Conservation (phyloP, 1,140 invertebrate species). For the Trissolcus basalis region DNA sequence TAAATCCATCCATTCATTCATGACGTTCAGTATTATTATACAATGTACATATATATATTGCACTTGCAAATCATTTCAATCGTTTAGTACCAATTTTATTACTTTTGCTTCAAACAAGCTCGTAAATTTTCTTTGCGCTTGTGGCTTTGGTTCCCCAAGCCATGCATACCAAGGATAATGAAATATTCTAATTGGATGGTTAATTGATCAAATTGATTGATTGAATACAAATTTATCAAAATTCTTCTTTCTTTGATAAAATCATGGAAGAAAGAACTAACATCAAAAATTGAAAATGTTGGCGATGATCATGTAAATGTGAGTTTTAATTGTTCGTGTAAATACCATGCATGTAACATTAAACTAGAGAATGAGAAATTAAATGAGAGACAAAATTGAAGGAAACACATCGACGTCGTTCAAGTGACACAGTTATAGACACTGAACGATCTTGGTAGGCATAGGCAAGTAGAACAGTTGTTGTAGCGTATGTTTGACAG, state of each 20-base stretch:
- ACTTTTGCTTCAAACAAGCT: slow-evolving; percentile 60
- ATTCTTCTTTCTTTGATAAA: no score
- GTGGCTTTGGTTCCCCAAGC: slow-evolving; percentile 29
- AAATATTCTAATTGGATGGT: no score
- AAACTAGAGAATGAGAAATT: neutral
- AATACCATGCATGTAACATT: no score
- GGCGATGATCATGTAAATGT: no score
- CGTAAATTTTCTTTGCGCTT: slow-evolving; percentile 65
- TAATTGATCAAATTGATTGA: neutral
- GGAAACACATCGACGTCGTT: slow-evolving; percentile 36
- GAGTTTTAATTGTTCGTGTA: no score
- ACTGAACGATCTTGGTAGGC: slow-evolving; percentile 69
- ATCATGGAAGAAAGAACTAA: no score
- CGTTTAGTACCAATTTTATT: slow-evolving; percentile 54
- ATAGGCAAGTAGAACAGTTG: slow-evolving; percentile 71
- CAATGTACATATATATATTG: slow-evolving; percentile 36
- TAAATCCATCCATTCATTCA: slow-evolving; percentile 30
- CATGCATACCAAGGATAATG: slow-evolving; percentile 61
- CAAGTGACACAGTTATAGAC: slow-evolving; percentile 8
- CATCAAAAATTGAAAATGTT: no score
- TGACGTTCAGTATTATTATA: slow-evolving; percentile 9
- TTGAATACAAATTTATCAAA: no score
- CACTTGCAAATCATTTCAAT: slow-evolving; percentile 48
- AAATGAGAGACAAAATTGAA: neutral
- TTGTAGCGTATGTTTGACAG: slow-evolving; percentile 76